These are phyloP conservation scores for Ormyrus thymus DNA, from an alignment of 2,888 invertebrate species.

Conservation along the genomic window DNA sequence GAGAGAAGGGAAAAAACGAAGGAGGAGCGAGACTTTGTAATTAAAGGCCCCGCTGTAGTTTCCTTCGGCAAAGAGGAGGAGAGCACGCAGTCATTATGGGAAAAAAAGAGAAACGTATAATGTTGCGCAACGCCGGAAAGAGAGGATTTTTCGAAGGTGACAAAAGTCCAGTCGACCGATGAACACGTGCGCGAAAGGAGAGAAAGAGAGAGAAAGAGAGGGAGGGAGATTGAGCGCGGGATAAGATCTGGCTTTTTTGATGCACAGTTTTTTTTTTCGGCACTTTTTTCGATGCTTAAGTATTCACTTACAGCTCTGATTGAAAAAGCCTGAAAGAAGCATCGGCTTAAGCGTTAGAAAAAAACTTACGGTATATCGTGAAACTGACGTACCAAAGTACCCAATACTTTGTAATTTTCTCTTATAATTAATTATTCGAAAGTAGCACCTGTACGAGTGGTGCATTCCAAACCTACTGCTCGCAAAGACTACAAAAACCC, in stretches of 20 bases:
- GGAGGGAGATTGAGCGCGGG: neutral
- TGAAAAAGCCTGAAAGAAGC: no score
- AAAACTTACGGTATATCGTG: no score
- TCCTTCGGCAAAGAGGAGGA: neutral
- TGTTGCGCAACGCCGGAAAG: conserved; percentile 8
- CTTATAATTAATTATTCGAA: no score
- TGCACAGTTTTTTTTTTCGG: no score
- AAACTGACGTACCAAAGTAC: no score
- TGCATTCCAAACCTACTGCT: no score
- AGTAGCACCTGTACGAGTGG: no score
- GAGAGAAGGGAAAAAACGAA: neutral
- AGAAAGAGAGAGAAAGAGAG: neutral
- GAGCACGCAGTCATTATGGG: conserved; percentile 12
- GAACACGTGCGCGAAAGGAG: neutral
- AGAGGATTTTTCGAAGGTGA: neutral
- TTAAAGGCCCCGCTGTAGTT: conserved; percentile 36
- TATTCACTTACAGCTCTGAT: no score
- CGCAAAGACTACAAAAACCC: no score
- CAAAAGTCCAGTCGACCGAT: neutral
- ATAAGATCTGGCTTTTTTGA: neutral
- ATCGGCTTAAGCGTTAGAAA: no score
- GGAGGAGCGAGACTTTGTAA: conserved; percentile 43
- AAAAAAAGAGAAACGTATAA: neutral
- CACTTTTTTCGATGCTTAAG: no score
- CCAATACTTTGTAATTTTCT: no score